Evolutionary conservation across 64 coral and sea anemone genomes (phyloP).

Genomic region (Anthopleura sola): DNA sequence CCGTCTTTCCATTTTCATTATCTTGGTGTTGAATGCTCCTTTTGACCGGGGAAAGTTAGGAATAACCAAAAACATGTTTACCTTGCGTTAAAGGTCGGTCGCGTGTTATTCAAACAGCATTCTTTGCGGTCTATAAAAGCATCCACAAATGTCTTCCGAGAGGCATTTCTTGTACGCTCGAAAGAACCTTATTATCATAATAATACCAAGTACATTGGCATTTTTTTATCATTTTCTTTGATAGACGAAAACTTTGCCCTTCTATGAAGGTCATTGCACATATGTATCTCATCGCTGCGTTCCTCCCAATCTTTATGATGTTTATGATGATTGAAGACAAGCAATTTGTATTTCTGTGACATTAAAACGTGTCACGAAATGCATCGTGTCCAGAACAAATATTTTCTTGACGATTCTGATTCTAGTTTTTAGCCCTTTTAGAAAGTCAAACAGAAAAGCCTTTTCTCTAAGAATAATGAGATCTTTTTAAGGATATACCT

Average conservation of each 20-base stretch:
- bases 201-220: not conserved
- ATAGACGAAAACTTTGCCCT: not conserved
- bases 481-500: not conserved
- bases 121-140: constrained; percentile 21
- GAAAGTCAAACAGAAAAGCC: not conserved
- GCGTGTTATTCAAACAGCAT: constrained; percentile 7
- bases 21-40: constrained; percentile 11
- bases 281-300: not conserved
- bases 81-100: not conserved
- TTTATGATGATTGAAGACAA: constrained; percentile 26
- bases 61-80: constrained; percentile 16
- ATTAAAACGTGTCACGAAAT: constrained; percentile 24
- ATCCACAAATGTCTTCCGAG: not conserved
- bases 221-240: not conserved
- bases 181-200: not conserved
- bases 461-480: not conserved
- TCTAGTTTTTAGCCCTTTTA: not conserved
- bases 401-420: not conserved
- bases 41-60: constrained; percentile 3
- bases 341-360: constrained; percentile 26
- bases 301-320: constrained; percentile 13
- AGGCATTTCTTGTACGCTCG: not conserved
- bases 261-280: not conserved
- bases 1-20: constrained; percentile 1
- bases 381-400: not conserved